phyloP scores from a whole-genome alignment of 2,113 vertebrate species.

The Cyrtonyx montezumae region DNA sequence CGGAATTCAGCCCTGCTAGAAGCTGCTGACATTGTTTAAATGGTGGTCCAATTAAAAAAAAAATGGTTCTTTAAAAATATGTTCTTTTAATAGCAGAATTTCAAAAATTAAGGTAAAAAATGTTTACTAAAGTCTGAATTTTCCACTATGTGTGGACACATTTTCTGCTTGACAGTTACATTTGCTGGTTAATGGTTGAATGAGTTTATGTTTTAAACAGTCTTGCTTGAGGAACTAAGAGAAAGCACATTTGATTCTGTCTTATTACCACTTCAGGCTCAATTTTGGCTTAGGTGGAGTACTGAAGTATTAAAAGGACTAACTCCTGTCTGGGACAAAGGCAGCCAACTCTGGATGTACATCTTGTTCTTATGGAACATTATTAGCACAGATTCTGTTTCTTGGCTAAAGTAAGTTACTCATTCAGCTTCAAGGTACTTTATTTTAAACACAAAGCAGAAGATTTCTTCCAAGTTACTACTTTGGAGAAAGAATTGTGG shows the following conservation, averaged over 20 bases:
- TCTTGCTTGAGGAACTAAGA: background rate
- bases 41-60: background rate
- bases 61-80: background rate
- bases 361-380: background rate
- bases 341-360: background rate
- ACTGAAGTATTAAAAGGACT: background rate
- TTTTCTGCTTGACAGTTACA: background rate
- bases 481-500: background rate
- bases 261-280: background rate
- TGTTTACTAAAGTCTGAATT: background rate
- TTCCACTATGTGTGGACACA: background rate
- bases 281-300: background rate
- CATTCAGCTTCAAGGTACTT: background rate
- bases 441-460: slow-evolving; percentile 5
- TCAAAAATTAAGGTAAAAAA: background rate
- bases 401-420: background rate
- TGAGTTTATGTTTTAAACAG: background rate
- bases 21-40: background rate
- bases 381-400: background rate
- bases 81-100: background rate
- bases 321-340: background rate
- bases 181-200: background rate
- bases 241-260: background rate
- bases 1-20: background rate
- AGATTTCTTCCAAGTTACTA: background rate